Conservation (phyloP, 2,113 vertebrate species). For the Echinops telfairi region DNA sequence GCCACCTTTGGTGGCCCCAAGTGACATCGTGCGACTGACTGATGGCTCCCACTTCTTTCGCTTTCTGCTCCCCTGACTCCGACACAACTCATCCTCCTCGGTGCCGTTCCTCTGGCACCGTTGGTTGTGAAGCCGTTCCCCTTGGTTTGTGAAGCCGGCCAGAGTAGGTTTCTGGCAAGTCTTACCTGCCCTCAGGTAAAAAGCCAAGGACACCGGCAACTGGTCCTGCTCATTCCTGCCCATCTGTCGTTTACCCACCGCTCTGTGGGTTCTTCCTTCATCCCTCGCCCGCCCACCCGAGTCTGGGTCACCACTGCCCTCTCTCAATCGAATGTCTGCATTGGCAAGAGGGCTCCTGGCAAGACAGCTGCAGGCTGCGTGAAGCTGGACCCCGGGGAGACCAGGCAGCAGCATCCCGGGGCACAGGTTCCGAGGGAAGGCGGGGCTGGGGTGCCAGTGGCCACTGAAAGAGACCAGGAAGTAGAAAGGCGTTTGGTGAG, state of each 20-base stretch:
- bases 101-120: neutral
- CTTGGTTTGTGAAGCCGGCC: too few species aligned
- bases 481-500: too few species aligned
- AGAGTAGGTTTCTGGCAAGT: too few species aligned
- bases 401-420: neutral
- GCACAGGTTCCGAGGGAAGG: neutral
- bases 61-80: neutral
- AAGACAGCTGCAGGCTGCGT: too few species aligned
- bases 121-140: too few species aligned
- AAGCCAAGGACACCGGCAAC: too few species aligned
- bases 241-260: too few species aligned
- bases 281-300: neutral
- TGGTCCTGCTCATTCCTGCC: too few species aligned
- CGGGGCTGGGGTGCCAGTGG: neutral
- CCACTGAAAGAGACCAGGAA: too few species aligned
- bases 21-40: too few species aligned
- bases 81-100: neutral
- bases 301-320: neutral
- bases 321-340: neutral
- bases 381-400: neutral
- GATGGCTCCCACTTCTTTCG: neutral
- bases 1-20: too few species aligned
- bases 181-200: too few species aligned
- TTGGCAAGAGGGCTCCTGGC: neutral
- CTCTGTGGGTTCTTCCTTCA: neutral